Percentiles rank a stretch among this genome's conserved stretches.
phyloP scores from a whole-genome alignment of 1,140 invertebrate species.

The Nephila pilipes region DNA sequence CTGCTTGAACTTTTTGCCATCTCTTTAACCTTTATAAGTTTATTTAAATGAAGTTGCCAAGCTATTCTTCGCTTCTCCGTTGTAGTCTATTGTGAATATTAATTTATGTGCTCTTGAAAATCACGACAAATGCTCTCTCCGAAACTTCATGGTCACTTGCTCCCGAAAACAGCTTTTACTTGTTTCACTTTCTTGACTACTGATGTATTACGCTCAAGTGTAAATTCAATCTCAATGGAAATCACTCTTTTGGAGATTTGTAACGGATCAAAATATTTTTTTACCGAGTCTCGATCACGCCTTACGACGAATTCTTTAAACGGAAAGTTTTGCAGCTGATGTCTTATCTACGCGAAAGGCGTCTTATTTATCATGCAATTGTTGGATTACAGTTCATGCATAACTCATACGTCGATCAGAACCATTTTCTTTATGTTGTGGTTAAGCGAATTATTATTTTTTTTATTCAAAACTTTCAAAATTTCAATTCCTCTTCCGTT shows the following conservation, averaged over 20 bases:
- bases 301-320: background rate
- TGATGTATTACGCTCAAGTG: constrained; percentile 23
- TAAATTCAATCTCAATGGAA: constrained; percentile 26
- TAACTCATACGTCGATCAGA: background rate
- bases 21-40: constrained; percentile 36
- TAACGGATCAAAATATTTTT: background rate
- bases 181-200: constrained; percentile 34
- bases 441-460: background rate
- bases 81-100: constrained; percentile 13
- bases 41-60: constrained; percentile 4
- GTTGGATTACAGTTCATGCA: constrained; percentile 22
- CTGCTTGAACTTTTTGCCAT: constrained; percentile 11
- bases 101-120: constrained; percentile 26
- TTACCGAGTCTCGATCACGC: background rate
- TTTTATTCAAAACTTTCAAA: no score
- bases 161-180: constrained; percentile 31
- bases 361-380: constrained; percentile 5
- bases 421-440: background rate
- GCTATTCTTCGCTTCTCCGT: background rate
- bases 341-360: background rate
- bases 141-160: constrained; percentile 15
- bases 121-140: constrained; percentile 9
- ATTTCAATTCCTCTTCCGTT: background rate
- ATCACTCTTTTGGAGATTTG: background rate
- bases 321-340: background rate